phyloP scores from a whole-genome alignment of 2,888 invertebrate species.

The Synanthedon andrenaeformis region DNA sequence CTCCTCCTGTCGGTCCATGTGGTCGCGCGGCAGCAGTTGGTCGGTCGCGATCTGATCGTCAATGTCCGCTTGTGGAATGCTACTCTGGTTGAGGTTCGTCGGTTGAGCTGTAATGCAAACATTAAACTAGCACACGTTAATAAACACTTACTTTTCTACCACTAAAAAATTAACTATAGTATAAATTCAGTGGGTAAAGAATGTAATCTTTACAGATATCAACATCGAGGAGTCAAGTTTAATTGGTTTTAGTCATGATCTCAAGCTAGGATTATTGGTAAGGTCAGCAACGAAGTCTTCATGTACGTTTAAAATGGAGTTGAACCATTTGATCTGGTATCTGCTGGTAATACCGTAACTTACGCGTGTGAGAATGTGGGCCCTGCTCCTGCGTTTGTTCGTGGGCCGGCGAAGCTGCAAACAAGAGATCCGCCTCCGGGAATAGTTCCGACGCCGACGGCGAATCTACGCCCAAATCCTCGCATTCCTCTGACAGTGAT shows the following conservation, averaged over 20 bases:
- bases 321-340: too few species aligned
- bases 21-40: slow-evolving; percentile 27
- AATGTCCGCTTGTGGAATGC: slow-evolving; percentile 46
- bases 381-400: slow-evolving; percentile 60
- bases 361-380: background rate
- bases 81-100: slow-evolving; percentile 25
- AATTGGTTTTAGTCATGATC: too few species aligned
- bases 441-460: slow-evolving; percentile 84
- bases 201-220: too few species aligned
- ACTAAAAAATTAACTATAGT: too few species aligned
- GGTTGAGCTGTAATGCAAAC: slow-evolving; percentile 24
- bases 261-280: too few species aligned
- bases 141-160: background rate
- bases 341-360: background rate
- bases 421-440: slow-evolving; percentile 80
- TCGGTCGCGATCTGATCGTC: slow-evolving; percentile 61
- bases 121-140: slow-evolving; percentile 22
- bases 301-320: too few species aligned
- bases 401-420: slow-evolving; percentile 79
- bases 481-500: slow-evolving; percentile 82
- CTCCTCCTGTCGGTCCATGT: slow-evolving; percentile 21
- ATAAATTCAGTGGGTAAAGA: too few species aligned
- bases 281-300: too few species aligned
- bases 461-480: slow-evolving; percentile 82
- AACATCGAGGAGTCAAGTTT: too few species aligned